phyloP scores from a whole-genome alignment of 2,797 vertebrate species.

The Hemibagrus guttatus region DNA sequence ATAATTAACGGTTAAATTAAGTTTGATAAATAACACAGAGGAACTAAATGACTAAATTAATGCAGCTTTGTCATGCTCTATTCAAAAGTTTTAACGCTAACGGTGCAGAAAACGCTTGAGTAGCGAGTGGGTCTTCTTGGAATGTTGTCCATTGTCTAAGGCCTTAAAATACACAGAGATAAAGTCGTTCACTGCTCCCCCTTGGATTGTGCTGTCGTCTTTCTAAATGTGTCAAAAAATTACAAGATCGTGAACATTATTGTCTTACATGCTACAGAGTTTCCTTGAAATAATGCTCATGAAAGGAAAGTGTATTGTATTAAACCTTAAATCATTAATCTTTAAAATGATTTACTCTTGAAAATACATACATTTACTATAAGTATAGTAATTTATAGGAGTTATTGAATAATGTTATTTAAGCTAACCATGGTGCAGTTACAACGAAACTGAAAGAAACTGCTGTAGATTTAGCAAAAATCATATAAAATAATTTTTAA shows the following conservation, averaged over 20 bases:
- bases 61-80: neutral
- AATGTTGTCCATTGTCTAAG: neutral
- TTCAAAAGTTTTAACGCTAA: neutral
- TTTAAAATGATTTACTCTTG: neutral
- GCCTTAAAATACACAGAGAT: slow-evolving; percentile 17
- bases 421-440: neutral
- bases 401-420: neutral
- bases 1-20: slow-evolving; percentile 39
- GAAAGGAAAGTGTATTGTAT: neutral
- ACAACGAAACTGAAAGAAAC: too few relatives aligned
- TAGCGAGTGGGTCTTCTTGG: neutral
- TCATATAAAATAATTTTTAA: neutral
- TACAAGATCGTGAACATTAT: neutral
- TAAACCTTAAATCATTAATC: neutral
- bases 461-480: neutral
- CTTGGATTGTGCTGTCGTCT: slow-evolving; percentile 23
- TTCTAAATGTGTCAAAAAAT: slow-evolving; percentile 39
- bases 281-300: neutral
- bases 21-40: slow-evolving; percentile 51
- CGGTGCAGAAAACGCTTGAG: neutral
- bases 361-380: neutral
- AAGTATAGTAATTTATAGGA: neutral
- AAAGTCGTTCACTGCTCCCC: slow-evolving; percentile 49
- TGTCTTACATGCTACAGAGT: neutral
- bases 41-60: slow-evolving; percentile 5